Evolutionary conservation across 1,140 invertebrate genomes (phyloP), one percentile per base, ranked within the genome.

Genomic region (Aporrectodea caliginosa): DNA sequence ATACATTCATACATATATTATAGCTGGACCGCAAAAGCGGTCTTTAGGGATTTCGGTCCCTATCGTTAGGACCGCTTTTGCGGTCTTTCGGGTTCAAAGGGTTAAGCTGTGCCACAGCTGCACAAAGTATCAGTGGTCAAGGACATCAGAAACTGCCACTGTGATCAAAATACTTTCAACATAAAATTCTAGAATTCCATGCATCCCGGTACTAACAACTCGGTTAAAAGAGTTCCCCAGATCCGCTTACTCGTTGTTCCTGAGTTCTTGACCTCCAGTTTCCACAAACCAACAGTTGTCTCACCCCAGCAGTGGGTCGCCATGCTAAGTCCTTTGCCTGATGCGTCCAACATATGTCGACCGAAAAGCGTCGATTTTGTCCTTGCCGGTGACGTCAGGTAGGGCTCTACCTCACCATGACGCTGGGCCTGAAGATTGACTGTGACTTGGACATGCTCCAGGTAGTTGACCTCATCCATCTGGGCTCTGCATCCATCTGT

Each of bases 361-460:
- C n/a, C 70, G 2, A 72, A 27, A 2, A 72, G 6, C 12, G 27
- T 72, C 6, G 70, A 72, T 72, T 27, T 6, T 6, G n/a, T 27
- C 14, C 31, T 29, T 12, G 70, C 31, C 27, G 70, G 70, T 72
- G 74, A 78, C 16, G 35, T 80, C n/a, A 81, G 32, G 34, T 1
- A 43, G 16, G 83, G 43, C 12, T n/a, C 33, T 1, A 78, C n/a
- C 27, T 78, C 69, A 0, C 98, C 98, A 2, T 98, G 91, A 22
- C 96, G 90, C 0, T 93, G 93, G 1, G 94, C 90, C 88, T 98
- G 89, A 43, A 98, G 91, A 27, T 96, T 94, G 82, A 99, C 93
- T 16, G 98, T 96, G 1, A 96, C 96, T 88, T 99, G 98, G 14
- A 99, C 97, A 88, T 99, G 98, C 86, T 99, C 95, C 77, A 96